Base-by-base conservation (phyloP, 2,797 vertebrate genomes). In the Eremophila alpestris region DNA sequence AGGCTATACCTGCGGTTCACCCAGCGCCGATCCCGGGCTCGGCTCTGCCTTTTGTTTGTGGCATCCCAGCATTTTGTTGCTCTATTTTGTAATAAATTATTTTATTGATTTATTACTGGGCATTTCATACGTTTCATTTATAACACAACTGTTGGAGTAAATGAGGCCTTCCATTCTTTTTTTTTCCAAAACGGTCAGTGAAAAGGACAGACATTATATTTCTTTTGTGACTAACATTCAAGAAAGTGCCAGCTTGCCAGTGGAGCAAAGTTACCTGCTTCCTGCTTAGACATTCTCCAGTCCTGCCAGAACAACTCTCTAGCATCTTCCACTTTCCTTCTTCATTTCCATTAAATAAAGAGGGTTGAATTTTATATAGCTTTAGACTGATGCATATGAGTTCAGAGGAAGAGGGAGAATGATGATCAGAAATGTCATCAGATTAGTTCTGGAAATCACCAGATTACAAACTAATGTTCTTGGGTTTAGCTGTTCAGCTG, bases 181-280 rank as follows among this genome's bases (percentile, higher is more conserved):
- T 82, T 60, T 52, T 32, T 32, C 5, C 2, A 0, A 36, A 74
- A 36, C 1, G 1, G 8, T 20, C 51, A 52, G 12, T 48, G 23
- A 59, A 63, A 87, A 87, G 38, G n/a, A 85, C 12, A 77, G 78
- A 49, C 9, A 32, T 1, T 21, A 0, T 22, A 18, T 65, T 75
- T 82, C 3, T 91, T 63, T 83, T 71, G 36, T 58, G 32, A 34
- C 32, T 62, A 76, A 41, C 5, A 30, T 11, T 56, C 40, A 68
- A 49, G 38, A 38, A 89, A 86, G 16, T 11, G 4, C 7, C 40
- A 73, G 12, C 16, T 84, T 90, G 32, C 15, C 27, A 36, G 13
- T n/a, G 41, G 29, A 86, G 46, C 9, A 30, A 38, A 43, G 41
- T 24, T 32, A 51, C 18, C 46, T 76, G 22, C 16, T 78, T 92